Conservation (phyloP, 37 sponge, comb jelly and placozoan species). For the Aphrocallistes beatrix region DNA sequence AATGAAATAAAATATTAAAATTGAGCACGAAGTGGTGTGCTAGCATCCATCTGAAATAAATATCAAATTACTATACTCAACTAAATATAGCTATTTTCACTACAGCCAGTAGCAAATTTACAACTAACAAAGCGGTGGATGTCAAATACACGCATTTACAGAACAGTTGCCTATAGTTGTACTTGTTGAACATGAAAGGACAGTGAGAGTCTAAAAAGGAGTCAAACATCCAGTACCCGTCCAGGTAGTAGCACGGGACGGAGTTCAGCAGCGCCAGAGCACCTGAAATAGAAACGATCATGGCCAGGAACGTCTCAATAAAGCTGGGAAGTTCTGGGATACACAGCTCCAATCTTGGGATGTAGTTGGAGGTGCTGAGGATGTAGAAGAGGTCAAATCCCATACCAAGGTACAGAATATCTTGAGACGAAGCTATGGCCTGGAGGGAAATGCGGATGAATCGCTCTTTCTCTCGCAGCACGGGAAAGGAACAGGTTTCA, state of each 20-base stretch:
- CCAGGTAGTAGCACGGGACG: constrained; percentile 73
- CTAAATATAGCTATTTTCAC: neutral
- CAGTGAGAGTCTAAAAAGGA: constrained; percentile 50
- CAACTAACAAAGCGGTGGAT: constrained; percentile 33
- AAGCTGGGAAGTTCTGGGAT: constrained; percentile 54
- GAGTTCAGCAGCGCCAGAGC: constrained; percentile 84
- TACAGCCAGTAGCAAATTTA: constrained; percentile 38
- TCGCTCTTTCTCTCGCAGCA: constrained; percentile 24
- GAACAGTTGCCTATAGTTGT: constrained; percentile 18
- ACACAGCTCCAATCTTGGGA: constrained; percentile 25
- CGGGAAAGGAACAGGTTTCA: constrained; percentile 41
- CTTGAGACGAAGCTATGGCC: constrained; percentile 27
- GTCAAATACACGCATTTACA: constrained; percentile 26
- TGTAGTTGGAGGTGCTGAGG: constrained; percentile 37
- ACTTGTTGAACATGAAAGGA: constrained; percentile 28
- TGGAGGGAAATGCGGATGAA: constrained; percentile 53
- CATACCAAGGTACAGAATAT: constrained; percentile 68
- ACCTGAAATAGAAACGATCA: constrained; percentile 71
- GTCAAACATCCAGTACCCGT: constrained; percentile 75
- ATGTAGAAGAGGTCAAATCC: constrained; percentile 38
- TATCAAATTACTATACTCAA: neutral
- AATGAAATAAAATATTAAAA: no score
- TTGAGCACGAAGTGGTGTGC: no score
- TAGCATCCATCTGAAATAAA: no score
- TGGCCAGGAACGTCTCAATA: constrained; percentile 55